Base-by-base conservation (phyloP, 2,113 vertebrate species). In the Clarias batrachus region DNA sequence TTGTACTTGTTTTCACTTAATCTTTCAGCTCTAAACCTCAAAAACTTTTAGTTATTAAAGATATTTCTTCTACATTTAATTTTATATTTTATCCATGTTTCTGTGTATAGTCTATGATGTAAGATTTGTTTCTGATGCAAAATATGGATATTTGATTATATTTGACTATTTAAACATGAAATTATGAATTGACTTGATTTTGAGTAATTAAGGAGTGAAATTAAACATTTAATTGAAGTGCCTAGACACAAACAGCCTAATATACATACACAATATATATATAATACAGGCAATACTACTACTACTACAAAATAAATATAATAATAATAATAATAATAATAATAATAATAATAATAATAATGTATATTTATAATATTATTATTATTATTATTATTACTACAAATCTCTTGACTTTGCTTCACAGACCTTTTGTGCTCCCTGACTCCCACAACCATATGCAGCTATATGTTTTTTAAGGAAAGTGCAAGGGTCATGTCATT, bases 401-500 rank as follows among this genome's bases (percentile, higher is more conserved):
- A 11, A 17, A 41, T 33, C 68, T 37, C 33, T 71, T 71, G 27
- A 41, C 66, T 17, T 33, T 33, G 16, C 9, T 73, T 73, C 3
- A 74, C 52, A 77, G 56, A 78, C 1, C 6, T 0, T 17, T 0
- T 56, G 12, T 54, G 23, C 23, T 7, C 12, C 4, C 23, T 76
- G 52, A 25, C 52, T 14, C 19, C 25, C n/a, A 17, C n/a, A 12
- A 14, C n/a, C 27, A n/a, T 77, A 54, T 27, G 13, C 59, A 81
- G 57, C 57, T 62, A 25, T 41, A 37, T 85, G 82, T 83, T 56
- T 74, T 81, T 37, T 56, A 17, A 4, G 76, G 81, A 84, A 86
- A 84, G 88, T 86, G 19, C n/a, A 78, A 52, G 21, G 54, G 81
- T 84, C 86, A 88, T 87, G 87, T 88, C 63, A 81, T 41, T 84